Evolutionary conservation across 2,113 vertebrate genomes (phyloP).

Genomic region (mouse (Mus musculus)): DNA sequence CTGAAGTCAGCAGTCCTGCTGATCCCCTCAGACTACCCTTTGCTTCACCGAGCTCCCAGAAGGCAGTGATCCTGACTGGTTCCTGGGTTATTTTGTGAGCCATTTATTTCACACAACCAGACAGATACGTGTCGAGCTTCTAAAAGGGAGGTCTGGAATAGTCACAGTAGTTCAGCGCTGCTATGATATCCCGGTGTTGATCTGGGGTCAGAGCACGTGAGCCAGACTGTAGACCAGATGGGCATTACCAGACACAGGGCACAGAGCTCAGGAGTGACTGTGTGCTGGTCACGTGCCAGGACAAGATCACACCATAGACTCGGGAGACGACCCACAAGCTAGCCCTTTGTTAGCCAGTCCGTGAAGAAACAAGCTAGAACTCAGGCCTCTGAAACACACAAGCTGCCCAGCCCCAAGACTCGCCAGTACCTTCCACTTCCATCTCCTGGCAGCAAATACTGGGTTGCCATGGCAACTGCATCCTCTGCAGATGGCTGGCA

Average conservation of each 20-base stretch:
- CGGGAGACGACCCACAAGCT: background rate
- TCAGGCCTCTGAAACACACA: rapidly evolving
- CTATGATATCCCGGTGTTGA: rapidly evolving
- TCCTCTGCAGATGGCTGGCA: background rate
- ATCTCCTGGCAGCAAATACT: rapidly evolving
- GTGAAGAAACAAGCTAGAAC: background rate
- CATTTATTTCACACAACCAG: background rate
- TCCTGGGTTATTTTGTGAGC: background rate
- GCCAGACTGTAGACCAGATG: background rate
- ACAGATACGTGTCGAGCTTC: background rate
- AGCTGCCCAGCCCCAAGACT: background rate
- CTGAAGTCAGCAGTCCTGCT: rapidly evolving
- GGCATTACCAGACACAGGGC: background rate
- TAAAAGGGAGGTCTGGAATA: rapidly evolving
- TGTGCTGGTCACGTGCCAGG: background rate
- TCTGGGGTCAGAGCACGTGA: background rate
- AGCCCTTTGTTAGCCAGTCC: background rate
- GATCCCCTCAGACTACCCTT: background rate
- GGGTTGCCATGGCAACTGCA: background rate
- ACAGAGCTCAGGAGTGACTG: background rate
- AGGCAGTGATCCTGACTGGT: background rate
- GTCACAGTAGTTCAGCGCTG: rapidly evolving
- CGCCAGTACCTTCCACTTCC: background rate
- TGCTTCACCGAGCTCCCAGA: background rate
- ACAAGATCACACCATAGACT: background rate